These are phyloP conservation scores for Keiferia lycopersicella DNA, from an alignment of 2,888 invertebrate genomes.

Conservation along the genomic window DNA sequence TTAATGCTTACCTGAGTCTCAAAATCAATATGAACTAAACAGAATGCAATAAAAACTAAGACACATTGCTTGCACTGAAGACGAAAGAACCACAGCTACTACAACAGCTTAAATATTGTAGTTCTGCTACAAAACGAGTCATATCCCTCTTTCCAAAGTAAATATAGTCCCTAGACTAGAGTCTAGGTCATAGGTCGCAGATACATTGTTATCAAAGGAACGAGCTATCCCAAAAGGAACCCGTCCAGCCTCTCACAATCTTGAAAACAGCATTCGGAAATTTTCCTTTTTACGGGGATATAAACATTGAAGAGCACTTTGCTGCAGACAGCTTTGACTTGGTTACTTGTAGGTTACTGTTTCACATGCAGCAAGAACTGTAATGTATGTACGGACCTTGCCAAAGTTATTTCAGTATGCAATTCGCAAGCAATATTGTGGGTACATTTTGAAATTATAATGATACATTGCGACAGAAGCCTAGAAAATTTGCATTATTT, in stretches of 20 bases:
- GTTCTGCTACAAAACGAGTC: no score
- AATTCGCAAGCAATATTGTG: slow-evolving; percentile 5
- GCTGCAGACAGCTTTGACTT: neutral
- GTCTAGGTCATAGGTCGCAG: neutral
- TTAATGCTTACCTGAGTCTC: no score
- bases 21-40: no score
- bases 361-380: neutral
- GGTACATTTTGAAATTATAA: slow-evolving; percentile 11
- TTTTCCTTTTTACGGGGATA: neutral
- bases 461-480: no score
- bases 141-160: no score
- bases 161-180: no score
- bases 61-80: no score
- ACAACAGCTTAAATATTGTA: no score
- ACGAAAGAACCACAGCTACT: no score
- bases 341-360: neutral
- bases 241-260: neutral
- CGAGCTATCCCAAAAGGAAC: neutral
- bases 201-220: neutral
- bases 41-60: no score
- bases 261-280: neutral
- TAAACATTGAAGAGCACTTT: slow-evolving; percentile 1
- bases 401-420: slow-evolving; percentile 7
- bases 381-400: slow-evolving; percentile 2
- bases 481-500: no score